Evolutionary conservation across 2,797 vertebrate species (phyloP).

Genomic region (Spea hammondii): DNA sequence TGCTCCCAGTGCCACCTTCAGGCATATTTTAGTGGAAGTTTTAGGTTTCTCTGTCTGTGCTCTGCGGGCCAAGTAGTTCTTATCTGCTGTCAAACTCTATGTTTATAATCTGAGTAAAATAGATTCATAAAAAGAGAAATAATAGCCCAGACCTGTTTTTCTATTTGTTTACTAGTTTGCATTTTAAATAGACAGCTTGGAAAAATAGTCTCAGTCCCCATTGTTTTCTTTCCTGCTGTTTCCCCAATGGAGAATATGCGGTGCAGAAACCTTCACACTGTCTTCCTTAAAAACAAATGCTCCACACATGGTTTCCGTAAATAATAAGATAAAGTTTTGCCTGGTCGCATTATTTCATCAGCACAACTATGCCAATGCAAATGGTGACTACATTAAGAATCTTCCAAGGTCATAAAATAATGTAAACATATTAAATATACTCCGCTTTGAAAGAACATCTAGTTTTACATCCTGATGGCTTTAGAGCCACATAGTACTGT

Average conservation of each 20-base stretch:
- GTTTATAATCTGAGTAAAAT: slow-evolving; percentile 22
- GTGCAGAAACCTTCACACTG: slow-evolving; percentile 22
- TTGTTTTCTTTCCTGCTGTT: slow-evolving; percentile 38
- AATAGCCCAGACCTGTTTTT: not conserved
- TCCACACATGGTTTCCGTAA: slow-evolving; percentile 18
- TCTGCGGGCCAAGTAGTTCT: no score
- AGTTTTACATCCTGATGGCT: no score
- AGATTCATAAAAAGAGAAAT: not conserved
- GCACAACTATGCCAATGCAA: not conserved
- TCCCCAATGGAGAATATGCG: slow-evolving; percentile 42
- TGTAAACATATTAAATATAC: not conserved
- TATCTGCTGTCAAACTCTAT: no score
- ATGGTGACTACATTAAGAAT: not conserved
- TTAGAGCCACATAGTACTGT: no score
- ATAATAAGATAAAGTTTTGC: slow-evolving; percentile 26
- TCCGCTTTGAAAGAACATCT: no score
- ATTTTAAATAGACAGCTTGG: slow-evolving; percentile 7
- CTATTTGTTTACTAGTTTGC: slow-evolving; percentile 18
- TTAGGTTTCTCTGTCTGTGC: no score
- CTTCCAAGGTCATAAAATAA: slow-evolving; percentile 1
- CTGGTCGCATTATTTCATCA: slow-evolving; percentile 3
- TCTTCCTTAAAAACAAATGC: slow-evolving; percentile 43
- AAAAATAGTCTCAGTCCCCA: slow-evolving; percentile 1
- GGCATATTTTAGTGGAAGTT: no score
- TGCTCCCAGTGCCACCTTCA: no score